Evolutionary conservation across 2,888 invertebrate species (phyloP).

Genomic region (Atethmia centrago): DNA sequence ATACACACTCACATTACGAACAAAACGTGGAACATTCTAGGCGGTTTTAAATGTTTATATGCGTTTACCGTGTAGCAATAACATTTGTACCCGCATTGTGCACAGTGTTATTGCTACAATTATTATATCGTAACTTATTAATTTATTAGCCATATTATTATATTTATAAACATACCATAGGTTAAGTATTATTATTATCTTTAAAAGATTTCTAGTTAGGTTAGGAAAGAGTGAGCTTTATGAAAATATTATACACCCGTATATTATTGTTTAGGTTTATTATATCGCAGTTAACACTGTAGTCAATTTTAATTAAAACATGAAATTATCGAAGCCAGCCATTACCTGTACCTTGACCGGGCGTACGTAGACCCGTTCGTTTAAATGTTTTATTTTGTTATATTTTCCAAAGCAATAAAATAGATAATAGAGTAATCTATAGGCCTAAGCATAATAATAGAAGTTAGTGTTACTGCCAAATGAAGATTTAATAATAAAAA

Average conservation of each 20-base stretch:
- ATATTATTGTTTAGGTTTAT: constrained; percentile 81
- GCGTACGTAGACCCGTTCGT: constrained; percentile 71
- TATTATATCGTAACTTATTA: constrained; percentile 83
- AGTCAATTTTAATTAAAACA: constrained; percentile 80
- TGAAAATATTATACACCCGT: constrained; percentile 83
- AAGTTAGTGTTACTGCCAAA: constrained; percentile 85
- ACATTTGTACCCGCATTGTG: constrained; percentile 70
- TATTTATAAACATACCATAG: constrained; percentile 91
- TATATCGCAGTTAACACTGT: constrained; percentile 78
- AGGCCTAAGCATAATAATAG: constrained; percentile 85
- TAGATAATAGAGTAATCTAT: constrained; percentile 81
- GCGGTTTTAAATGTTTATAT: constrained; percentile 79
- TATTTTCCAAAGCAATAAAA: constrained; percentile 88
- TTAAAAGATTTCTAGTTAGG: constrained; percentile 88
- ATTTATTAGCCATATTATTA: constrained; percentile 89
- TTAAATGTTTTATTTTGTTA: constrained; percentile 83
- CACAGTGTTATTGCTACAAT: constrained; percentile 78
- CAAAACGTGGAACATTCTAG: constrained; percentile 84
- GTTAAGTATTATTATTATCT: constrained; percentile 89
- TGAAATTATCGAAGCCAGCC: constrained; percentile 84
- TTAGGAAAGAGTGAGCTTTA: constrained; percentile 90
- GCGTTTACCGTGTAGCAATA: constrained; percentile 74
- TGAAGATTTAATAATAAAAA: constrained; percentile 72
- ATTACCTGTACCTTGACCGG: constrained; percentile 84
- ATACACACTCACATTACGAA: constrained; percentile 75